Percentiles rank a stretch among this genome's conserved stretches.
These are phyloP conservation scores for Sesia apiformis DNA, from an alignment of 2,888 invertebrate species.

Conservation along the genomic window DNA sequence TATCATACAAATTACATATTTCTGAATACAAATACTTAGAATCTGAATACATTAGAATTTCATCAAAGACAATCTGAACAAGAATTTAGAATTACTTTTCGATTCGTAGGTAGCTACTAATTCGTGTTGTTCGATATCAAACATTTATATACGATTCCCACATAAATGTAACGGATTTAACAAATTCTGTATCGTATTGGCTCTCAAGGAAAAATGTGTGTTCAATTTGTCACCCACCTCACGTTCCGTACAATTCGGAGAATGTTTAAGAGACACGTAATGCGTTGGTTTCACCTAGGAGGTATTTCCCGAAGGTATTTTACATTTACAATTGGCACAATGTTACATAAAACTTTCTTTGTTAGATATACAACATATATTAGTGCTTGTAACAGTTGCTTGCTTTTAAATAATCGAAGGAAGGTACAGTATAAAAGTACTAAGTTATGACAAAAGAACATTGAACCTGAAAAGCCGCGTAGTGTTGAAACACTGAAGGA, in stretches of 20 bases:
- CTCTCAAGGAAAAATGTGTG: slow-evolving; percentile 34
- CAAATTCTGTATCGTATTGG: slow-evolving; percentile 33
- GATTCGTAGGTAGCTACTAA: neutral
- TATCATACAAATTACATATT: too few species aligned
- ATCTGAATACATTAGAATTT: neutral
- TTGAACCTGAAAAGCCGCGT: too few species aligned
- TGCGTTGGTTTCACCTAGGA: slow-evolving; percentile 26
- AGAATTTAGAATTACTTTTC: neutral
- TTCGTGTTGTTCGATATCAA: neutral
- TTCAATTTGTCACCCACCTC: slow-evolving; percentile 42
- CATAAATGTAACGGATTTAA: slow-evolving; percentile 29
- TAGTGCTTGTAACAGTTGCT: too few species aligned
- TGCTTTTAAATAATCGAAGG: too few species aligned
- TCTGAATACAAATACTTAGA: too few species aligned
- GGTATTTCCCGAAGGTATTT: neutral
- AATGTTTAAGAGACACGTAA: slow-evolving; percentile 41
- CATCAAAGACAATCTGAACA: neutral
- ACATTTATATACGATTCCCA: slow-evolving; percentile 8
- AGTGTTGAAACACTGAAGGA: too few species aligned
- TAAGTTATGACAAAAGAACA: too few species aligned
- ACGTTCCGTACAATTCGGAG: slow-evolving; percentile 40
- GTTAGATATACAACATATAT: too few species aligned
- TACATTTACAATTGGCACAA: neutral
- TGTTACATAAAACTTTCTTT: too few species aligned
- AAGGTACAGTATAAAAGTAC: too few species aligned